Evolutionary conservation across 2,797 vertebrate genomes (phyloP).

Genomic region (Manis pentadactyla): DNA sequence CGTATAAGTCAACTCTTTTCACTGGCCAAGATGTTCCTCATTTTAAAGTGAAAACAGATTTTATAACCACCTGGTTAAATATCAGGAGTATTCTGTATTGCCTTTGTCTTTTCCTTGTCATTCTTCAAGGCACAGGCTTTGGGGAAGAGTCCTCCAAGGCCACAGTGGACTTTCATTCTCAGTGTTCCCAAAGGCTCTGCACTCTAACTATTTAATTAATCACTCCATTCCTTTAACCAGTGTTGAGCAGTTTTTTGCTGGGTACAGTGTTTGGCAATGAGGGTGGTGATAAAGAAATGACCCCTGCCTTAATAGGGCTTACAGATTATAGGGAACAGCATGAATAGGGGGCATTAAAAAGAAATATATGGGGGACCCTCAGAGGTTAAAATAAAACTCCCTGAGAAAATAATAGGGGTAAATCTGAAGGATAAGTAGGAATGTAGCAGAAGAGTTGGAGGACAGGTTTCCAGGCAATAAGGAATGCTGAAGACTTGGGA

Average conservation of each 20-base stretch:
- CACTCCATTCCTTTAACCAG: neutral
- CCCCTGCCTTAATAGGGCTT: neutral
- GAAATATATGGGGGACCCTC: neutral
- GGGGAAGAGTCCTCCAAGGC: neutral
- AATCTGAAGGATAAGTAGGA: neutral
- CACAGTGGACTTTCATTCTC: neutral
- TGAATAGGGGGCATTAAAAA: neutral
- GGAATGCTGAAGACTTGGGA: neutral
- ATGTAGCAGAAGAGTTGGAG: neutral
- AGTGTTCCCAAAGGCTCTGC: neutral
- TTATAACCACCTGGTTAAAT: neutral
- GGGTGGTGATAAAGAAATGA: neutral
- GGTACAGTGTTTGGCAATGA: neutral
- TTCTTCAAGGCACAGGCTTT: neutral
- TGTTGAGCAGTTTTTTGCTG: neutral
- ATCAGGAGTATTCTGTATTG: neutral
- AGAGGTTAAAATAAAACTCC: neutral
- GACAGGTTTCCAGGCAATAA: neutral
- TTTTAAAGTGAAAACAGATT: neutral
- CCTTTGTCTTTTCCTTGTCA: neutral
- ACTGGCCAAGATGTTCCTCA: neutral
- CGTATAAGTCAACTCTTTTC: neutral
- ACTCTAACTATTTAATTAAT: constrained; percentile 24
- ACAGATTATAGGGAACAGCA: neutral
- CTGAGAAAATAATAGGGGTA: neutral